These are phyloP conservation scores for Penaeus monodon DNA, from an alignment of 2,888 invertebrate genomes.

Conservation along the genomic window DNA sequence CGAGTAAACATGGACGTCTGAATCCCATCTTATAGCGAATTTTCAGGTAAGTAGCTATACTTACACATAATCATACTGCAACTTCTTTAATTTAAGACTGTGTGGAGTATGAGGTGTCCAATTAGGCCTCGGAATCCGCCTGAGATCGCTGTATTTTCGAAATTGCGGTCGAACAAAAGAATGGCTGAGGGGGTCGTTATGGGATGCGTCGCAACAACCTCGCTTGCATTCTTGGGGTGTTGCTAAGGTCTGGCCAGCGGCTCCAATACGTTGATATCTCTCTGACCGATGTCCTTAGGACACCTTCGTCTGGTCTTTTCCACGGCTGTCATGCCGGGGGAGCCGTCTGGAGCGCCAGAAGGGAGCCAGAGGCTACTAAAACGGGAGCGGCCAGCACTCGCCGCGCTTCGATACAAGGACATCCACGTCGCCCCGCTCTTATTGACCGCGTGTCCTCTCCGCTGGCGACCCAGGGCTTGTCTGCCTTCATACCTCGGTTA, in stretches of 20 bases:
- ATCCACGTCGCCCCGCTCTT: slow-evolving; percentile 15
- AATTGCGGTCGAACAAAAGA: slow-evolving; percentile 54
- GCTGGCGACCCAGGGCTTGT: not conserved
- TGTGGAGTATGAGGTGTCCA: not conserved
- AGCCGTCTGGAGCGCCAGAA: not conserved
- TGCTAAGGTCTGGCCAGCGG: not conserved
- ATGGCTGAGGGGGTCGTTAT: slow-evolving; percentile 45
- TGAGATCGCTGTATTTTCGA: slow-evolving; percentile 9
- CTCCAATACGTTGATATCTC: not conserved
- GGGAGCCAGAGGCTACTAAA: slow-evolving; percentile 26
- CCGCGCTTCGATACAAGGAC: slow-evolving; percentile 59
- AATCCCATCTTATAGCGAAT: slow-evolving; percentile 56
- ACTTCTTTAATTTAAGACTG: not conserved
- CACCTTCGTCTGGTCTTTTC: not conserved
- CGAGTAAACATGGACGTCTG: slow-evolving; percentile 52
- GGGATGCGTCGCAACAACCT: slow-evolving; percentile 44
- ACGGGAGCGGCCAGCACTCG: slow-evolving; percentile 35
- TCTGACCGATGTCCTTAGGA: not conserved
- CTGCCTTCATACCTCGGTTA: not conserved
- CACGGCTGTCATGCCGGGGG: not conserved
- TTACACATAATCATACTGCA: not conserved
- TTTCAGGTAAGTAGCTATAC: slow-evolving; percentile 28
- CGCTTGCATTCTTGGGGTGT: slow-evolving; percentile 18
- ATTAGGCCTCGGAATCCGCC: not conserved
- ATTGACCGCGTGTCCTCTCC: slow-evolving; percentile 15